Evolutionary conservation across 30 jellyfish, hydroid and myxozoan genomes (phyloP).

Genomic region (Pseudorhiza aurosa): DNA sequence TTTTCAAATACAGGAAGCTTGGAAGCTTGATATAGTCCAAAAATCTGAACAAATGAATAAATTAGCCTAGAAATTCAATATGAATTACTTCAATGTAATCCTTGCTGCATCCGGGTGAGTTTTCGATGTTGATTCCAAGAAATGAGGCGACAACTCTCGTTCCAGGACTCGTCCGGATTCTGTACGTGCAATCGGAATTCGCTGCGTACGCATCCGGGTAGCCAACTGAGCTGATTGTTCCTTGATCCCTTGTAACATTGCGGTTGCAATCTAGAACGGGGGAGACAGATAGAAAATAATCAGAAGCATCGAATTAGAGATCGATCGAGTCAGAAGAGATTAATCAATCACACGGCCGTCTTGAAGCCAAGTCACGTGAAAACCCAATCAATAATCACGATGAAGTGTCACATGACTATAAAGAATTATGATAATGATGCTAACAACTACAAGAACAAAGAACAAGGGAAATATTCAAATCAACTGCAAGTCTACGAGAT

Average conservation of each 20-base stretch:
- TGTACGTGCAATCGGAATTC: conserved; percentile 19
- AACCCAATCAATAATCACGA: too few species aligned
- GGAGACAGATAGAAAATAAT: not conserved
- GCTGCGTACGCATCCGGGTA: conserved; percentile 73
- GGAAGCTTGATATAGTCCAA: not conserved
- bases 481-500: too few species aligned
- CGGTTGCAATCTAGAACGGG: conserved; percentile 26
- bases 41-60: not conserved
- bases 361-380: too few species aligned
- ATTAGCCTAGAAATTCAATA: too few species aligned
- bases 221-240: conserved; percentile 55
- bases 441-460: too few species aligned
- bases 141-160: conserved; percentile 32
- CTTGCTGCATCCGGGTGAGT: conserved; percentile 57
- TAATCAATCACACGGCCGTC: too few species aligned
- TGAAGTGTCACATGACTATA: too few species aligned
- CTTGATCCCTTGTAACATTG: conserved; percentile 32
- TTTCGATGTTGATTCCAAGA: conserved; percentile 41
- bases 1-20: too few species aligned
- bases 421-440: too few species aligned
- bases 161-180: conserved; percentile 59
- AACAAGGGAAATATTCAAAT: too few species aligned
- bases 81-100: conserved; percentile 65
- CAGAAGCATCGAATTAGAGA: not conserved
- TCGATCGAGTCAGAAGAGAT: too few species aligned